phyloP scores from a whole-genome alignment of 2,113 vertebrate genomes.

The Paralichthys olivaceus region DNA sequence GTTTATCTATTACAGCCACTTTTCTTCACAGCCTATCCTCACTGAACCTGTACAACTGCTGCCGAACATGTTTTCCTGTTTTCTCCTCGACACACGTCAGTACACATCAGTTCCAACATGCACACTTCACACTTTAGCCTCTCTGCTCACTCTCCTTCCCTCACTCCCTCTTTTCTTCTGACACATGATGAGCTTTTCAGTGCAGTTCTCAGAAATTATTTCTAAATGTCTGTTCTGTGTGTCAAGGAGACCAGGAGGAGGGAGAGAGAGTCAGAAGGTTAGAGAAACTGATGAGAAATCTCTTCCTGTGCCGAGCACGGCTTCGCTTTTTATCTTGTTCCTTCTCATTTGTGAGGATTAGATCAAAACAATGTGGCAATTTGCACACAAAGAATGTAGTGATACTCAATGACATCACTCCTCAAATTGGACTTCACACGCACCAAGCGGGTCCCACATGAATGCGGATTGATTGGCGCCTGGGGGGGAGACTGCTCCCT shows the following conservation, averaged over 20 bases:
- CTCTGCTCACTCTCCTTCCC: neutral
- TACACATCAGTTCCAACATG: neutral
- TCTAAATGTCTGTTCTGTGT: slow-evolving; percentile 20
- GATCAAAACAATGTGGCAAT: slow-evolving; percentile 34
- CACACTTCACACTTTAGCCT: neutral
- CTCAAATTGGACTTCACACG: slow-evolving; percentile 24
- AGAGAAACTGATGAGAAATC: neutral
- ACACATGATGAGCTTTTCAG: slow-evolving; percentile 34
- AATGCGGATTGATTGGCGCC: slow-evolving; percentile 64
- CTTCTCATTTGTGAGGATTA: slow-evolving; percentile 34
- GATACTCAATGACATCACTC: slow-evolving; percentile 1
- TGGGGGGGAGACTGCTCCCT: slow-evolving; percentile 55
- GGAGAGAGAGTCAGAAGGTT: slow-evolving; percentile 7
- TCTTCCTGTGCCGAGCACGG: neutral
- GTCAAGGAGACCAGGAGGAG: neutral
- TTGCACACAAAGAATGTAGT: slow-evolving; percentile 18
- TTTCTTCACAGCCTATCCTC: neutral
- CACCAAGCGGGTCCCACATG: slow-evolving; percentile 33
- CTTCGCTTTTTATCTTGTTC: slow-evolving; percentile 28
- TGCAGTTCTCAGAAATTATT: slow-evolving; percentile 23
- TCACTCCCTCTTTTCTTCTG: neutral
- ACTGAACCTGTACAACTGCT: neutral
- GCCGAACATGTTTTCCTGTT: neutral
- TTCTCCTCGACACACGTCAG: neutral
- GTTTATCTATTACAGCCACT: neutral